Conservation (phyloP, 2,797 vertebrate species). For the Muscicapa comitata region DNA sequence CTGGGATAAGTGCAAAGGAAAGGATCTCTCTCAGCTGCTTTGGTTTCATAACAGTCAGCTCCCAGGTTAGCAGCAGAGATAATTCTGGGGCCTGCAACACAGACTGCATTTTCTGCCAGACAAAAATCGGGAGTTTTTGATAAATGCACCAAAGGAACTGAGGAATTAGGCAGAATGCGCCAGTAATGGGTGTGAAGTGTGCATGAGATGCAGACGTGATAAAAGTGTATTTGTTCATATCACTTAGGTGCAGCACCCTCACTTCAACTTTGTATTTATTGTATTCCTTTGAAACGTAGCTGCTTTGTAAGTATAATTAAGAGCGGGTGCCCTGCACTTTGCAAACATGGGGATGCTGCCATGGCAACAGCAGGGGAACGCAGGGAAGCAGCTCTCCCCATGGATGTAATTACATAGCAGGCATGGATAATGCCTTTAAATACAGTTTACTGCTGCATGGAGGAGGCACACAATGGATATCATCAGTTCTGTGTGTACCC, state of each 20-base stretch:
- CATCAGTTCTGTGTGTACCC: conserved; percentile 38
- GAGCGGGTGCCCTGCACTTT: conserved; percentile 69
- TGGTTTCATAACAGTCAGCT: neutral
- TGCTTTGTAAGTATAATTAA: conserved; percentile 74
- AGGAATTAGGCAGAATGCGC: neutral
- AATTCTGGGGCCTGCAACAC: conserved; percentile 3
- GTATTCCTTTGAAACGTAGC: conserved; percentile 68
- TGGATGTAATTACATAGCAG: conserved; percentile 77
- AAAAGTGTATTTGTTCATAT: conserved; percentile 33
- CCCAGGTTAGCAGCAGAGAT: neutral
- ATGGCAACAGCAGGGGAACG: conserved; percentile 77
- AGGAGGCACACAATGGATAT: conserved; percentile 64
- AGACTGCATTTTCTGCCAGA: conserved; percentile 26
- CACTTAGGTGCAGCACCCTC: conserved; percentile 40
- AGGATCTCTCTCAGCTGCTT: neutral
- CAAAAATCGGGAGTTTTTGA: conserved; percentile 3
- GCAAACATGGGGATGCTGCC: conserved; percentile 70
- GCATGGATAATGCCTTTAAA: conserved; percentile 71
- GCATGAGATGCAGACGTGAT: conserved; percentile 12
- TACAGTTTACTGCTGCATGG: conserved; percentile 69
- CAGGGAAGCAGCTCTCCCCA: conserved; percentile 66
- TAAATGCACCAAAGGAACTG: neutral
- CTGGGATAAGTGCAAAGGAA: neutral
- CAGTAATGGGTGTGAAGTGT: conserved; percentile 13
- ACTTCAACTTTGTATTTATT: conserved; percentile 67